Evolutionary conservation across 2,888 invertebrate species (phyloP).

Genomic region (Chouioia cunea): DNA sequence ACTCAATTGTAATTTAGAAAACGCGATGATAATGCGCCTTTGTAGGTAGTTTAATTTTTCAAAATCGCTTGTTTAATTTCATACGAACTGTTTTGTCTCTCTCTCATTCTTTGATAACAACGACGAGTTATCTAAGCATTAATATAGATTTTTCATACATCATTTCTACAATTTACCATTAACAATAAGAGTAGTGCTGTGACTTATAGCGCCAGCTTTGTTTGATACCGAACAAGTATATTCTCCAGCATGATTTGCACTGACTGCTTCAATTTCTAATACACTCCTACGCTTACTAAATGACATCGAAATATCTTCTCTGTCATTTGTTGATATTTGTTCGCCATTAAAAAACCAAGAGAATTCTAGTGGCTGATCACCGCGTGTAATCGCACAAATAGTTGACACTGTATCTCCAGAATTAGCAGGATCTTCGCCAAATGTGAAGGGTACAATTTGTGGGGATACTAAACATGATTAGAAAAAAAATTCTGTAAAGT

Average conservation of each 20-base stretch:
- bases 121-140: not conserved
- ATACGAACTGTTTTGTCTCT: not conserved
- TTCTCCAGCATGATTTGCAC: constrained; percentile 79
- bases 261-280: constrained; percentile 77
- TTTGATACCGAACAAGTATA: constrained; percentile 84
- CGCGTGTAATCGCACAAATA: constrained; percentile 78
- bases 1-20: constrained; percentile 1
- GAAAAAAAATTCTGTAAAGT: not conserved
- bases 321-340: constrained; percentile 64
- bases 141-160: not conserved
- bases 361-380: constrained; percentile 81
- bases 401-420: constrained; percentile 79
- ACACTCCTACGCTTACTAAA: constrained; percentile 72
- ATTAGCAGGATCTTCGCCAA: constrained; percentile 75
- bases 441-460: constrained; percentile 78
- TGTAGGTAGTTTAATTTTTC: not conserved
- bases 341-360: constrained; percentile 81
- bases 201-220: constrained; percentile 78
- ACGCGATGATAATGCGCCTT: constrained; percentile 79
- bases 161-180: constrained; percentile 74
- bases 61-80: not conserved
- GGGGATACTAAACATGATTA: constrained; percentile 74
- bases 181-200: constrained; percentile 78
- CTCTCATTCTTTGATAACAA: not conserved
- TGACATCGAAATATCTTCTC: constrained; percentile 69